Percentiles rank a stretch among this genome's conserved stretches.
Conservation (phyloP, 1,140 invertebrate genomes). For the Galendromus occidentalis region DNA sequence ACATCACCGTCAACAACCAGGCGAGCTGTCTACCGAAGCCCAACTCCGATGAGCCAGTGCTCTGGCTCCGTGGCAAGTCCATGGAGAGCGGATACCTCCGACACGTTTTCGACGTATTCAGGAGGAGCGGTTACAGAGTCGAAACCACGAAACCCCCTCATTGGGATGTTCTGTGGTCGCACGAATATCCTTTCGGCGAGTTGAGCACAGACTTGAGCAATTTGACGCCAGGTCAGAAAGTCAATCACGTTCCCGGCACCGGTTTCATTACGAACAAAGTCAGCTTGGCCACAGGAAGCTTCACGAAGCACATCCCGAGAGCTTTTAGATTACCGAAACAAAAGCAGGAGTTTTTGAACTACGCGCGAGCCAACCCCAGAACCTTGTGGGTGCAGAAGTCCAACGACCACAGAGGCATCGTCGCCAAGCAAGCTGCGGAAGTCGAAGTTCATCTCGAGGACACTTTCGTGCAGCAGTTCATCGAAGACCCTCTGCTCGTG, state of each 20-base stretch:
- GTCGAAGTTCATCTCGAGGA: conserved; percentile 48
- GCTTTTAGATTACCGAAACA: conserved; percentile 70
- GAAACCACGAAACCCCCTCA: background rate
- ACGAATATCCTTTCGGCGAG: conserved; percentile 66
- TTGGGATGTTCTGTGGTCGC: conserved; percentile 77
- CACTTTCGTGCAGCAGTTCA: conserved; percentile 76
- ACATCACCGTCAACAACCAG: background rate
- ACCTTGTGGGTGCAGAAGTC: conserved; percentile 73
- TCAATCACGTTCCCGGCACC: conserved; percentile 87
- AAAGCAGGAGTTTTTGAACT: conserved; percentile 46
- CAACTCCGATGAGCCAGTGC: background rate
- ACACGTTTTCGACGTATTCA: background rate
- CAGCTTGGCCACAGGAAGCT: conserved; percentile 50
- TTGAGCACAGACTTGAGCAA: conserved; percentile 38
- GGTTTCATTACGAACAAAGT: conserved; percentile 89
- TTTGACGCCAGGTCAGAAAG: conserved; percentile 49
- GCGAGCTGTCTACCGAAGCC: background rate
- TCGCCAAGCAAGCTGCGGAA: conserved; percentile 44
- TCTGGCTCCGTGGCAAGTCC: background rate
- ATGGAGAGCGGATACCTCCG: background rate
- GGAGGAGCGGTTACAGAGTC: background rate
- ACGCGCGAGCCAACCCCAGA: conserved; percentile 43
- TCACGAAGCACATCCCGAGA: conserved; percentile 51
- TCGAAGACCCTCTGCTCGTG: conserved; percentile 43
- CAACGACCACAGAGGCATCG: conserved; percentile 72